Conservation (phyloP, 2,888 invertebrate species). For the Lycocerus yunnanus region DNA sequence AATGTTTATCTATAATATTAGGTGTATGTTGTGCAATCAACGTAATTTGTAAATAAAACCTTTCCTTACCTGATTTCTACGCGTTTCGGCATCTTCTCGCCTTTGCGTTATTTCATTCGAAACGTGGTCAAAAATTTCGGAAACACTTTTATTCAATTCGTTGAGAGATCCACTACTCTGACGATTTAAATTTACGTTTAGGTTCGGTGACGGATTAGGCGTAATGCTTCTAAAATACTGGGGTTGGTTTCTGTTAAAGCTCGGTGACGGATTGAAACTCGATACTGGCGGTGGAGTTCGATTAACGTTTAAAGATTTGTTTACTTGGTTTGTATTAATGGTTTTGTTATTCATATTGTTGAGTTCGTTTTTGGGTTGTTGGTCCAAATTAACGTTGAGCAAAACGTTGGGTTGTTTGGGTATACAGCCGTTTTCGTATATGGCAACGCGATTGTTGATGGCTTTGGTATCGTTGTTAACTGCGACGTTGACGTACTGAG, state of each 20-base stretch:
- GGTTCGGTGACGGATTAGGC: slow-evolving; percentile 46
- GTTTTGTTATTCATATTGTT: slow-evolving; percentile 47
- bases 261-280: slow-evolving; percentile 5
- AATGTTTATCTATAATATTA: background rate
- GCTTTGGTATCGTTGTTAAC: slow-evolving; percentile 52
- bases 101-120: slow-evolving; percentile 42
- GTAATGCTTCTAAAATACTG: slow-evolving; percentile 49
- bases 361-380: slow-evolving; percentile 47
- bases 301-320: slow-evolving; percentile 49
- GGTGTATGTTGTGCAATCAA: background rate
- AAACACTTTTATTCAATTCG: slow-evolving; percentile 46
- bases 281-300: slow-evolving; percentile 39
- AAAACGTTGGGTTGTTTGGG: slow-evolving; percentile 46
- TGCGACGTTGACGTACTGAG: slow-evolving; percentile 53
- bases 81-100: slow-evolving; percentile 57
- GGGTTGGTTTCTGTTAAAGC: slow-evolving; percentile 53
- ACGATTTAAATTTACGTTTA: slow-evolving; percentile 37
- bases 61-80: slow-evolving; percentile 55
- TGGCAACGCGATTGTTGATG: slow-evolving; percentile 53
- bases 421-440: slow-evolving; percentile 52
- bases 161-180: slow-evolving; percentile 49
- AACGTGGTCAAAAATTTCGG: slow-evolving; percentile 34
- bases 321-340: slow-evolving; percentile 34
- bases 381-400: slow-evolving; percentile 46
- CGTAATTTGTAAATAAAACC: background rate